Base-by-base conservation (phyloP, 2,797 vertebrate genomes). In the Diceros bicornis region DNA sequence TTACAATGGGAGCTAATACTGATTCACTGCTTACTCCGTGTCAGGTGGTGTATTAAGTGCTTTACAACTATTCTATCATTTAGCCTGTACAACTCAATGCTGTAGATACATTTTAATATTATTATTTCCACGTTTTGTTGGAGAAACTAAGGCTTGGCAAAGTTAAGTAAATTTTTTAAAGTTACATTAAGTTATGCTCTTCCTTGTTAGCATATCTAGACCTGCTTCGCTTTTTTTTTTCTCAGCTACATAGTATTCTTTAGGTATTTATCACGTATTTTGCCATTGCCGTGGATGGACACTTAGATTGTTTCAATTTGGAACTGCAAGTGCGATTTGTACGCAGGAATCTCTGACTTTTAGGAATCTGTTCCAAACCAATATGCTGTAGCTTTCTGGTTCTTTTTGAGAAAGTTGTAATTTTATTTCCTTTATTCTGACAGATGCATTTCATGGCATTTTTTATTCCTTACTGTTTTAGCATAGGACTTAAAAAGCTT, bases 81-180 rank as follows among this genome's bases (percentile, higher is more conserved):
- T 57, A 84, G 75, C 90, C 16, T 41, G 13, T 81, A n/a, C 50
- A 85, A 50, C 41, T 61, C 2, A 84, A 47, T n/a, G 37, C 29
- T 82, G 2, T 82, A 89, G 29, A 81, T 85, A 62, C 8, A 61
- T 64, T 84, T 94, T 16, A 37, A 62, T 69, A 75, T 86, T 32
- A 25, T 83, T 55, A 95, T 79, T 37, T 90, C 72, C 57, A 52
- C 12, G 77, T 79, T 94, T 91, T 84, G 44, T 23, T 82, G 37
- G 17, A 37, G 20, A 83, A 74, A 50, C 4, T 44, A 84, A 90
- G 52, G 21, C 21, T 89, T 82, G 50, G 29, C 25, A 89, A 83
- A 34, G n/a, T 57, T 81, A 93, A 84, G 7, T 82, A 74, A 72
- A 69, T 71, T 50, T 84, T 85, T n/a, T 25, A 72, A 91, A 84